Percentiles rank a stretch among this genome's conserved stretches.
These are phyloP conservation scores for Cactoblastis cactorum DNA, from an alignment of 2,888 invertebrate genomes.

Conservation along the genomic window DNA sequence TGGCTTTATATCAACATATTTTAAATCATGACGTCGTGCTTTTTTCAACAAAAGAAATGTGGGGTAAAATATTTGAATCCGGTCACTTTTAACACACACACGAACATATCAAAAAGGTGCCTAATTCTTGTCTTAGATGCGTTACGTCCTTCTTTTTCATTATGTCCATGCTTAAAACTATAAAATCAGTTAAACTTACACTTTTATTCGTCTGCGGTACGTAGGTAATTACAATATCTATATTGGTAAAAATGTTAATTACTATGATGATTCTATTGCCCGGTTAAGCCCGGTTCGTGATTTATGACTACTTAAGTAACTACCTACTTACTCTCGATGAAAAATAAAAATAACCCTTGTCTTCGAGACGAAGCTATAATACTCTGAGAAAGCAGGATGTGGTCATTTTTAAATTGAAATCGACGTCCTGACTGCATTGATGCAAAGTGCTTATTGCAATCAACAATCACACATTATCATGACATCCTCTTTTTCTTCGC, in stretches of 20 bases:
- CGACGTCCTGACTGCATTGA: constrained; percentile 68
- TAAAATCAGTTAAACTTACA: too few relatives aligned
- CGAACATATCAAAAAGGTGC: too few relatives aligned
- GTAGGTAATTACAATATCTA: too few relatives aligned
- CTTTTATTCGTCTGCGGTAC: too few relatives aligned
- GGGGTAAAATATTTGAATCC: too few relatives aligned
- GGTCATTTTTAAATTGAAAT: constrained; percentile 63
- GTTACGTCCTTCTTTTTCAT: too few relatives aligned
- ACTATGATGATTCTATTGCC: background rate
- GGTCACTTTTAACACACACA: too few relatives aligned
- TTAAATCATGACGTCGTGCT: too few relatives aligned
- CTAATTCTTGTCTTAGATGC: too few relatives aligned
- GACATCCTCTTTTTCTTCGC: constrained; percentile 58
- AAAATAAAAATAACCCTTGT: constrained; percentile 36
- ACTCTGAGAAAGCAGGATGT: constrained; percentile 73
- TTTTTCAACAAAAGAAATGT: too few relatives aligned
- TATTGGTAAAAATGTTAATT: background rate
- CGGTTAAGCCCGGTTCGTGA: background rate
- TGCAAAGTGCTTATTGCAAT: constrained; percentile 71
- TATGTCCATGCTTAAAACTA: too few relatives aligned
- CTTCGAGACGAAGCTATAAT: constrained; percentile 47
- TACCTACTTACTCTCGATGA: constrained; percentile 14
- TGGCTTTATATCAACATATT: too few relatives aligned
- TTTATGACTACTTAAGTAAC: background rate
- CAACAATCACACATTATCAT: constrained; percentile 61